Evolutionary conservation across 2,888 invertebrate genomes (phyloP).

Genomic region (Ectobius pallidus): DNA sequence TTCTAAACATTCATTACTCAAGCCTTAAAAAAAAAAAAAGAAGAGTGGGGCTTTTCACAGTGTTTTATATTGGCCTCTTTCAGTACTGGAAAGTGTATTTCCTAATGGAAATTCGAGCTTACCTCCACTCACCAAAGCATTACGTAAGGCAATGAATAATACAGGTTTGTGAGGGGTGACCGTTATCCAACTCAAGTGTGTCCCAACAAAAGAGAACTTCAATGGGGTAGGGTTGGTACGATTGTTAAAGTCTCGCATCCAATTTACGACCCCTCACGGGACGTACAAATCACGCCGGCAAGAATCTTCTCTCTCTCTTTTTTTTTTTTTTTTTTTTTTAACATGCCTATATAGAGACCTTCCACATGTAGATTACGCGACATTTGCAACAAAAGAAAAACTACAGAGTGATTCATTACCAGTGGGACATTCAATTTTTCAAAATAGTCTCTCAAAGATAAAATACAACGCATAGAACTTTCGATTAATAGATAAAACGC

Average conservation of each 20-base stretch:
- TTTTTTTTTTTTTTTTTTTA: background rate
- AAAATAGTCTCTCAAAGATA: no score
- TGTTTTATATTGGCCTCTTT: no score
- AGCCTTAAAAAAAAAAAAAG: no score
- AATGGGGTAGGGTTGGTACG: background rate
- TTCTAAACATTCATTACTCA: no score
- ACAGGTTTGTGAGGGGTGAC: no score
- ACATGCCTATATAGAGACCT: background rate
- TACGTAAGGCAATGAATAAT: no score
- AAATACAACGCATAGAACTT: no score
- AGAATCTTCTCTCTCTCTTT: background rate
- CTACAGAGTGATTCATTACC: background rate
- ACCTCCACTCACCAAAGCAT: no score
- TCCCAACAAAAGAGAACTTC: background rate
- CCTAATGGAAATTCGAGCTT: no score
- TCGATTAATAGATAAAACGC: no score
- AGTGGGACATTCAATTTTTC: background rate
- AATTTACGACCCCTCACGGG: conserved; percentile 8
- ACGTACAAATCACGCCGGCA: conserved; percentile 6
- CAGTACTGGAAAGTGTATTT: no score
- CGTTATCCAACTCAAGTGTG: background rate
- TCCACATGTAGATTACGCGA: background rate
- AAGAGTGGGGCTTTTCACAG: no score
- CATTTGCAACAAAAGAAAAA: background rate
- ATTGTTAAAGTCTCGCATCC: background rate